A percentile compares a stretch with the other conserved stretches of the same genome.
Evolutionary conservation across 2,113 vertebrate genomes (phyloP).

Genomic region (Ochotona curzoniae): DNA sequence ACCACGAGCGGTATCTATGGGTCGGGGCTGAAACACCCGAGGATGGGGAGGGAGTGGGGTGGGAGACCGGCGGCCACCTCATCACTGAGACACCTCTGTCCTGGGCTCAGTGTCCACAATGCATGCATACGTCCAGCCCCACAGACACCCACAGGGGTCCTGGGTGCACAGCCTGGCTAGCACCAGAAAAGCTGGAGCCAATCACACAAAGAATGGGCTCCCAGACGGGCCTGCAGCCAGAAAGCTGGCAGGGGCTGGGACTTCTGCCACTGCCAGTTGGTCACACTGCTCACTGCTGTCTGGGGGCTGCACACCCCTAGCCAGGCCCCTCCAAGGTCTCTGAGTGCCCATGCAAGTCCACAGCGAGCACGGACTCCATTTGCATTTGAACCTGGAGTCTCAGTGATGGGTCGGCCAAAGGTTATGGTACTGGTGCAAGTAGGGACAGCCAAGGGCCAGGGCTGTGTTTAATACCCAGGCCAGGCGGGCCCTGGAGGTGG

Average conservation of each 20-base stretch:
- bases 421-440: neutral
- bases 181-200: neutral
- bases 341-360: fast-evolving
- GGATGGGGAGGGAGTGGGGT: neutral
- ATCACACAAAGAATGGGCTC: neutral
- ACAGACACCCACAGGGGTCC: neutral
- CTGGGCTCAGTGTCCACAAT: neutral
- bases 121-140: fast-evolving
- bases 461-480: conserved; percentile 82
- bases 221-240: fast-evolving
- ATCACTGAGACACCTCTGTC: fast-evolving
- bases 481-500: conserved; percentile 83
- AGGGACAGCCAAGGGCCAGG: neutral
- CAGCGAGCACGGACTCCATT: neutral
- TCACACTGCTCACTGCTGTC: neutral
- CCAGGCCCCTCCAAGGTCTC: neutral
- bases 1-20: neutral
- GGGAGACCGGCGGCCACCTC: fast-evolving
- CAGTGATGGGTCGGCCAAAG: neutral
- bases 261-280: neutral
- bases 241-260: neutral
- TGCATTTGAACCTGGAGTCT: conserved; percentile 5
- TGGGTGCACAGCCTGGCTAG: neutral
- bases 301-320: neutral
- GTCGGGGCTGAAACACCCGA: fast-evolving